Evolutionary conservation across 2,113 vertebrate species (phyloP).

Genomic region (Myiopsitta monachus): DNA sequence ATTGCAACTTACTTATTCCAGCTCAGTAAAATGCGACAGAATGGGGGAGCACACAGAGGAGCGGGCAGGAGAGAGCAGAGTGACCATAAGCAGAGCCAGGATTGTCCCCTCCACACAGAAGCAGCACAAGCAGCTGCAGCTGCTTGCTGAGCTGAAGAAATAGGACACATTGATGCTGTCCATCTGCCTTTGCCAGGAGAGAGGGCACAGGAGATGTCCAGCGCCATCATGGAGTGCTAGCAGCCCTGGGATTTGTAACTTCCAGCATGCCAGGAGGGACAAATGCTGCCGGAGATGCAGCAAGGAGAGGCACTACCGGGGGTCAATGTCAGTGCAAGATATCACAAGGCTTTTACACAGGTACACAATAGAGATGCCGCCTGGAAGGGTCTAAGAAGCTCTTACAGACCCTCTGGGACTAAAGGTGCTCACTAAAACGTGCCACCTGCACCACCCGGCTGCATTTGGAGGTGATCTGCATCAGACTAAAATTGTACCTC

Average conservation of each 20-base stretch:
- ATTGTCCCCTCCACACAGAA: background rate
- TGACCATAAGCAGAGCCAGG: background rate
- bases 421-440: background rate
- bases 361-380: background rate
- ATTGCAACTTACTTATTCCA: background rate
- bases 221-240: background rate
- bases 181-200: background rate
- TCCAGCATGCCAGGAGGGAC: background rate
- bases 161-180: background rate
- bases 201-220: accelerated
- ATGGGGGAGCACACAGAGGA: accelerated
- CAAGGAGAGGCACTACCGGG: background rate
- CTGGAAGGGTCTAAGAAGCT: background rate
- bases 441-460: background rate
- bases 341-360: background rate
- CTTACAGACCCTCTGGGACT: background rate
- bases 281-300: background rate
- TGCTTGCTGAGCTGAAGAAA: background rate
- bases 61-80: background rate
- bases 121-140: background rate
- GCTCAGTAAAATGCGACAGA: background rate
- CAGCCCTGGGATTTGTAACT: background rate
- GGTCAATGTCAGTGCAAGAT: background rate
- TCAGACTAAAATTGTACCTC: background rate
- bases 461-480: background rate